Evolutionary conservation across 2,888 invertebrate genomes (phyloP).

Genomic region (Andricus quercusramuli): DNA sequence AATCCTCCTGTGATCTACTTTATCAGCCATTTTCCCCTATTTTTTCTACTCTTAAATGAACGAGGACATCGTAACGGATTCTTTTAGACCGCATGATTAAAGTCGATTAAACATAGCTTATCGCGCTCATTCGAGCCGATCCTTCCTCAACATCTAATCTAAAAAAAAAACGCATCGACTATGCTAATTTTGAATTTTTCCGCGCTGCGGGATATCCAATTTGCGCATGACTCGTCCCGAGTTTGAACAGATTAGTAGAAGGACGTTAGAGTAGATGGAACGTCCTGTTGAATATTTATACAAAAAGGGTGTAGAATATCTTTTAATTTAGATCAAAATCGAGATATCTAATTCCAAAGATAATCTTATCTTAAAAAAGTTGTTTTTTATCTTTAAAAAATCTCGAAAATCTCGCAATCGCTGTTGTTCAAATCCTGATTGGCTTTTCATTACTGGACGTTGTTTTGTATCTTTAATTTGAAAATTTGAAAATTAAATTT

Average conservation of each 20-base stretch:
- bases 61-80: background rate
- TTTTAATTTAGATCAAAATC: too few relatives aligned
- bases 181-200: slow-evolving; percentile 33
- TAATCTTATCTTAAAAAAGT: too few relatives aligned
- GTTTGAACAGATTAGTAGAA: slow-evolving; percentile 22
- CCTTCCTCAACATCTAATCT: slow-evolving; percentile 17
- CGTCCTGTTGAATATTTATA: slow-evolving; percentile 1
- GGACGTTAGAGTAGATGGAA: slow-evolving; percentile 20
- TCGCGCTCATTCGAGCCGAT: slow-evolving; percentile 19
- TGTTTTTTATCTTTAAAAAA: too few relatives aligned
- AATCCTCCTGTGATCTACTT: slow-evolving; percentile 12
- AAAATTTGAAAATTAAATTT: too few relatives aligned
- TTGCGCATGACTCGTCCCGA: slow-evolving; percentile 27
- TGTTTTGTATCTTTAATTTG: too few relatives aligned
- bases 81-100: slow-evolving; percentile 13
- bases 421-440: too few relatives aligned
- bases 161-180: slow-evolving; percentile 7
- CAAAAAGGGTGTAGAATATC: background rate
- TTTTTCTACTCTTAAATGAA: background rate
- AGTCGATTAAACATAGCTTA: background rate
- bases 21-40: slow-evolving; percentile 1
- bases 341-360: too few relatives aligned
- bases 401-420: too few relatives aligned
- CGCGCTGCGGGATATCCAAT: slow-evolving; percentile 9
- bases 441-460: too few relatives aligned